These are phyloP conservation scores for Sylvilagus floridanus DNA, from an alignment of 2,797 vertebrate species.

Conservation along the genomic window DNA sequence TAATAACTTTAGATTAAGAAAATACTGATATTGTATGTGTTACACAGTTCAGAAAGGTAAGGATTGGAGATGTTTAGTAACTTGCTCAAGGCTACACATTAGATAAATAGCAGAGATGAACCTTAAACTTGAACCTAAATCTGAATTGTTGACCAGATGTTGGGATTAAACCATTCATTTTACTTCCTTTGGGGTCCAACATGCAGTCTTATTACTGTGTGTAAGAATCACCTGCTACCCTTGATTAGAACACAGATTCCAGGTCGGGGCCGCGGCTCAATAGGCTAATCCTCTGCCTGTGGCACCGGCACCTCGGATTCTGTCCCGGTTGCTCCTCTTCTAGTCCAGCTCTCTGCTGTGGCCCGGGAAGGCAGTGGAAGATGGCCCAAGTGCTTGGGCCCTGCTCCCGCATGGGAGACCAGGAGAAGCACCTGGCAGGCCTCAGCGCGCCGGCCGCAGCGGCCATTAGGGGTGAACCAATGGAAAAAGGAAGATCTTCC, in stretches of 20 bases:
- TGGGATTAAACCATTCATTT: conserved; percentile 40
- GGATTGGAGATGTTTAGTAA: conserved; percentile 20
- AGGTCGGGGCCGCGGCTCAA: too few species aligned
- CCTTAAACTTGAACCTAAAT: conserved; percentile 8
- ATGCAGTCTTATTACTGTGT: background rate
- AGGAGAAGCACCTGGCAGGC: too few species aligned
- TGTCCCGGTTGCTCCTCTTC: too few species aligned
- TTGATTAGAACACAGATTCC: conserved; percentile 42
- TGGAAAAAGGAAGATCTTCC: too few species aligned
- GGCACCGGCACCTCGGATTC: too few species aligned
- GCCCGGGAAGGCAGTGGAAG: too few species aligned
- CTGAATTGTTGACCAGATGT: conserved; percentile 9
- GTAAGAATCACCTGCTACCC: background rate
- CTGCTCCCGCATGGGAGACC: too few species aligned
- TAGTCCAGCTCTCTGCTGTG: too few species aligned
- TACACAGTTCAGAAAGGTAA: conserved; percentile 1
- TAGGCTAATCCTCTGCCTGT: too few species aligned
- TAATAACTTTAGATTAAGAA: conserved; percentile 45
- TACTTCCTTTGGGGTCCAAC: background rate
- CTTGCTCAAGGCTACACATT: background rate
- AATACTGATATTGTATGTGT: background rate
- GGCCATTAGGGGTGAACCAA: too few species aligned
- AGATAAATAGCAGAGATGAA: conserved; percentile 16
- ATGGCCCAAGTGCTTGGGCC: too few species aligned
- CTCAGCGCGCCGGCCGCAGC: too few species aligned